Evolutionary conservation across 2,797 vertebrate genomes (phyloP), one percentile per base, ranked within the genome.

Genomic region (Distichodus sexfasciatus): DNA sequence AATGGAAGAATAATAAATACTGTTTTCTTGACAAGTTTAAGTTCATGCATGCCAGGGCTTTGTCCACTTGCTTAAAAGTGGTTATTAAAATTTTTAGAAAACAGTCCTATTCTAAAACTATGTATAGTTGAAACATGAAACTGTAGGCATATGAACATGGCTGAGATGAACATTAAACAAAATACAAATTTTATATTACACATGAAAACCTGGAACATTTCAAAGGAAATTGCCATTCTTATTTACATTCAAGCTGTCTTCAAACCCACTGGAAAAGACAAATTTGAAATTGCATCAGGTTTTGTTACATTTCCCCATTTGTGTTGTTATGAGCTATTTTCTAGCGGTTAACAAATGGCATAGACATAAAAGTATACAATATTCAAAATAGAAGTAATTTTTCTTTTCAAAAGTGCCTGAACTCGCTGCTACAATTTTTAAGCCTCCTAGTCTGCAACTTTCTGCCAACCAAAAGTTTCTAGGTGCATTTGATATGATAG

Each of bases 221-320:
- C 66, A 69, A 70, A 69, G 58, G 35, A 66, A 57, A 33, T 6
- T 23, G 38, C 46, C 57, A 73, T 50, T 78, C 69, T 46, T 75
- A 72, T 80, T 83, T 90, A 91, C 88, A 91, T 91, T 92, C 90
- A 92, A 87, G 84, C 87, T 90, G 89, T 90, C 87, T 81, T 87
- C 81, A 66, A 79, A 82, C 77, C 77, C 71, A 83, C 58, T 59
- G 77, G 55, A 81, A 73, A 79, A 59, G 53, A 81, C 35, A 71
- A 21, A 72, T 59, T 19, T 59, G 23, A 47, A 57, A 60, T 44
- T 58, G 38, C 48, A 44, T 72, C 41, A 41, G 61, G 44, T 53
- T 61, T 69, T 35, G 48, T 59, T 71, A 54, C 7, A 43, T 60
- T 68, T 64, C 33, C 51, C 26, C 73, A 69, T 58, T 19, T 67